These are phyloP conservation scores for Geotrupes spiniger DNA, from an alignment of 2,888 invertebrate species.

Conservation along the genomic window DNA sequence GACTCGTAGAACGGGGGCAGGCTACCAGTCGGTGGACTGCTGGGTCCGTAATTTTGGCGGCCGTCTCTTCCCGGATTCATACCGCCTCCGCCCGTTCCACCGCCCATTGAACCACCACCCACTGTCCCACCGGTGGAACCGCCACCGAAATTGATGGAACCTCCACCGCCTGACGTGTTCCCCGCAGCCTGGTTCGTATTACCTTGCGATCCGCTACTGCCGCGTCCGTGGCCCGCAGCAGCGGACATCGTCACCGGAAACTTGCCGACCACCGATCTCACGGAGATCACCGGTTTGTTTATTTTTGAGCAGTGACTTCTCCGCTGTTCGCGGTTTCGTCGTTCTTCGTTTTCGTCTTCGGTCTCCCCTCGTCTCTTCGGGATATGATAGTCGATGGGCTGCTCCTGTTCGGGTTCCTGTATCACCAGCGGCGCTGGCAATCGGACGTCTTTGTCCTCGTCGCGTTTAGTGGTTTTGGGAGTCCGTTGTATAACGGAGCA, in stretches of 20 bases:
- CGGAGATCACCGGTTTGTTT: slow-evolving; percentile 59
- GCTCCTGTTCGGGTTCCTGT: slow-evolving; percentile 73
- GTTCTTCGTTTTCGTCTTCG: slow-evolving; percentile 68
- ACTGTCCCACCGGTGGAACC: slow-evolving; percentile 54
- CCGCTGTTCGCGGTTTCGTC: slow-evolving; percentile 65
- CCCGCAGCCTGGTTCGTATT: slow-evolving; percentile 40
- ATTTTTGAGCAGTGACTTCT: slow-evolving; percentile 67
- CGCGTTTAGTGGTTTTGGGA: slow-evolving; percentile 51
- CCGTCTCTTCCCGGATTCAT: slow-evolving; percentile 71
- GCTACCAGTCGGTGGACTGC: slow-evolving; percentile 83
- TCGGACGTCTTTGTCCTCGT: slow-evolving; percentile 40
- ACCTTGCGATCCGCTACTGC: slow-evolving; percentile 56
- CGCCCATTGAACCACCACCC: slow-evolving; percentile 54
- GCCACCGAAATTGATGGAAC: slow-evolving; percentile 49
- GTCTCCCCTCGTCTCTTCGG: slow-evolving; percentile 73
- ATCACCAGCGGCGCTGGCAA: slow-evolving; percentile 36
- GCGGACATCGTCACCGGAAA: slow-evolving; percentile 66
- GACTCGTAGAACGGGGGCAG: slow-evolving; percentile 88
- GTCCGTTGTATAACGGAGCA: slow-evolving; percentile 83
- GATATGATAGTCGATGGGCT: slow-evolving; percentile 85
- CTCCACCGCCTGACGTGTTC: slow-evolving; percentile 39
- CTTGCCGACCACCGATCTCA: slow-evolving; percentile 56
- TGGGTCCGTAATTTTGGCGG: slow-evolving; percentile 81
- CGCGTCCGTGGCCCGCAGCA: slow-evolving; percentile 78
- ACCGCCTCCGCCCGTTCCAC: slow-evolving; percentile 72